These are phyloP conservation scores for Drosophila mayri DNA, from an alignment of 1,140 invertebrate species.

Conservation along the genomic window DNA sequence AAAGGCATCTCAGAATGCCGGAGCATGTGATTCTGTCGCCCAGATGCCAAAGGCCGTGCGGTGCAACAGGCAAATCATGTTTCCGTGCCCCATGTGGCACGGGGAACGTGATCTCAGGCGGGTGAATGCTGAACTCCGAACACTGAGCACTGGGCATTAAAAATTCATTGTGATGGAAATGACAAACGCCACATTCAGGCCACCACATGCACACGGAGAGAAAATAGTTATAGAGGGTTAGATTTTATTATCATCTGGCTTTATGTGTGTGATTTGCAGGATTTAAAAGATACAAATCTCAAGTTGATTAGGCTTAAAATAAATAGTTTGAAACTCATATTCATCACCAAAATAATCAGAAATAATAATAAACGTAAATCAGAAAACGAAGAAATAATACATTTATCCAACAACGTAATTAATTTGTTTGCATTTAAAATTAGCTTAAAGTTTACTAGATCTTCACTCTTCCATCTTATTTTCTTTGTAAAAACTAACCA, in stretches of 20 bases:
- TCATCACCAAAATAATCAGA: background rate
- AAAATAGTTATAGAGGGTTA: background rate
- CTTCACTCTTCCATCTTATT: no score
- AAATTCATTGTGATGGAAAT: conserved; percentile 69
- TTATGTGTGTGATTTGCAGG: background rate
- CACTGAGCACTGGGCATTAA: conserved; percentile 47
- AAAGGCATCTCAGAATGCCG: conserved; percentile 30
- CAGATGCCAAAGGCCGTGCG: conserved; percentile 39
- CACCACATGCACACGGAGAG: conserved; percentile 11
- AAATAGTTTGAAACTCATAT: background rate
- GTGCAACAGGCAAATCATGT: conserved; percentile 50
- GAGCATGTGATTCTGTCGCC: conserved; percentile 8
- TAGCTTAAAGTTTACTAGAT: no score
- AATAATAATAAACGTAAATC: no score
- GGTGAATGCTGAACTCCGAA: conserved; percentile 2
- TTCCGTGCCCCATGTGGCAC: conserved; percentile 34
- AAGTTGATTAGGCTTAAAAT: background rate
- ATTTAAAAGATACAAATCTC: background rate
- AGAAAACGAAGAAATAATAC: no score
- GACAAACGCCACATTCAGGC: conserved; percentile 36
- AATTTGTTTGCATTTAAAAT: no score
- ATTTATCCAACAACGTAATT: no score
- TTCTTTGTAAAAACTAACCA: background rate
- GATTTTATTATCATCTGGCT: background rate
- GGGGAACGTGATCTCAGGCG: conserved; percentile 36